These are phyloP conservation scores for Apotomis capreana DNA, from an alignment of 2,888 invertebrate species.

Conservation along the genomic window DNA sequence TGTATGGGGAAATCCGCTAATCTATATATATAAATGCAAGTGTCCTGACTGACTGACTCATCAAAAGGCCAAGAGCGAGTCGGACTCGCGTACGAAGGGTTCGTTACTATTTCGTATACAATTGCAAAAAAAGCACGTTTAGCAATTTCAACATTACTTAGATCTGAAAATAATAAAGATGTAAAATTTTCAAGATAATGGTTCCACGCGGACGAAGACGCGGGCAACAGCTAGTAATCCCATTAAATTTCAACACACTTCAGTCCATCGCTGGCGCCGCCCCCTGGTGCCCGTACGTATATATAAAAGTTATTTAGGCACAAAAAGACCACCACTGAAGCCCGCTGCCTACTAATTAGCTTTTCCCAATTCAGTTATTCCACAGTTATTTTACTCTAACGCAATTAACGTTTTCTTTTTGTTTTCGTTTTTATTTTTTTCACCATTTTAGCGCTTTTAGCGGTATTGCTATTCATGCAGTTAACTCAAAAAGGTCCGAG, in stretches of 20 bases:
- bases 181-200: too few relatives aligned
- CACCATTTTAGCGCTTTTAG: slow-evolving; percentile 18
- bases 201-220: too few relatives aligned
- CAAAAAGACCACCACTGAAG: slow-evolving; percentile 16
- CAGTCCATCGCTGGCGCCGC: neutral
- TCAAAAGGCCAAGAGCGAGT: too few relatives aligned
- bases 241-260: neutral
- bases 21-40: too few relatives aligned
- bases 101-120: too few relatives aligned
- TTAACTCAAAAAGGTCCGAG: neutral
- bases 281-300: slow-evolving; percentile 10
- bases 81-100: too few relatives aligned
- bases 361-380: slow-evolving; percentile 49
- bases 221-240: too few relatives aligned
- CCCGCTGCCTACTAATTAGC: slow-evolving; percentile 47
- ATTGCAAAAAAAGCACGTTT: too few relatives aligned
- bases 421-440: slow-evolving; percentile 43
- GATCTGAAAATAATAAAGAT: too few relatives aligned
- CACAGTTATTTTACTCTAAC: slow-evolving; percentile 43
- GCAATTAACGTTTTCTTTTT: slow-evolving; percentile 50
- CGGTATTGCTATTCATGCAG: slow-evolving; percentile 29
- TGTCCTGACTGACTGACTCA: too few relatives aligned
- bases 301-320: slow-evolving; percentile 22
- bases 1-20: too few relatives aligned
- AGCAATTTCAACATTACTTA: too few relatives aligned